Conservation (phyloP, 2,888 invertebrate genomes). For the Eupsilia transversa region DNA sequence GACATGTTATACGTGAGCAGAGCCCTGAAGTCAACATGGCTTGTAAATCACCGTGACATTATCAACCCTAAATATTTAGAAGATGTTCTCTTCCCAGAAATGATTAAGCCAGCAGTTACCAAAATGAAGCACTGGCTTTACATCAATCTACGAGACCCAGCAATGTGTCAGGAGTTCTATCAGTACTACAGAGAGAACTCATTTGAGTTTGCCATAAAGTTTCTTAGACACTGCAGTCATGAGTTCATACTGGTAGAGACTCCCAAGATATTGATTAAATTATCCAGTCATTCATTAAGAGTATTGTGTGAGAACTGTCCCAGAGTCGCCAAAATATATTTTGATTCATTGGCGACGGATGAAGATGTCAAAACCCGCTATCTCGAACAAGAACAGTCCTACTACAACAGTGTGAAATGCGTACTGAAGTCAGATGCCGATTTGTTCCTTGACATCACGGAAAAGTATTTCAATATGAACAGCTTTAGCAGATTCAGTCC, state of each 20-base stretch:
- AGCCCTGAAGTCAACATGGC: constrained; percentile 80
- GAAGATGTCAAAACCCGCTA: constrained; percentile 66
- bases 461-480: constrained; percentile 71
- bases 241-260: constrained; percentile 72
- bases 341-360: constrained; percentile 69
- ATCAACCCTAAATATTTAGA: constrained; percentile 80
- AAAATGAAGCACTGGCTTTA: constrained; percentile 78
- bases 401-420: constrained; percentile 72
- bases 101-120: constrained; percentile 75
- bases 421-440: constrained; percentile 75
- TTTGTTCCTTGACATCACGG: constrained; percentile 75
- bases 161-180: constrained; percentile 77
- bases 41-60: constrained; percentile 73
- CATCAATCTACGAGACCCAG: constrained; percentile 64
- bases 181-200: constrained; percentile 72
- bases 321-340: constrained; percentile 74
- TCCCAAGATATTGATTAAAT: constrained; percentile 69
- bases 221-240: constrained; percentile 73
- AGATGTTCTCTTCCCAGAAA: constrained; percentile 75
- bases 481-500: constrained; percentile 66
- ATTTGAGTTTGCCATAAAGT: constrained; percentile 74
- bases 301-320: constrained; percentile 75
- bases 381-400: constrained; percentile 60
- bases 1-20: constrained; percentile 82
- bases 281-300: constrained; percentile 75